phyloP scores from a whole-genome alignment of 1,140 invertebrate species.

The Archegozetes longisetosus region DNA sequence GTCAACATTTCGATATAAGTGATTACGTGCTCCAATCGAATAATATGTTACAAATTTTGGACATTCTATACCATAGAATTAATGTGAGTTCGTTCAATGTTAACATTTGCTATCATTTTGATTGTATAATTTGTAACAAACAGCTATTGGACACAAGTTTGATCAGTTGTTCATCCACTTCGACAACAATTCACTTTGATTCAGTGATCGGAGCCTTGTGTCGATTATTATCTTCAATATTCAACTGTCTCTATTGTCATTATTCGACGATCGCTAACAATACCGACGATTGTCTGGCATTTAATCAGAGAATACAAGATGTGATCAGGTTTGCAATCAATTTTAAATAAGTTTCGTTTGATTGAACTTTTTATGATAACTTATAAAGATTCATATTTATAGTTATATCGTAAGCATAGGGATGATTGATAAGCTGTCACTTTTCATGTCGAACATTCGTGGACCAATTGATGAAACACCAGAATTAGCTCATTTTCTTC shows the following conservation, averaged over 20 bases:
- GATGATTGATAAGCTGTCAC: constrained; percentile 45
- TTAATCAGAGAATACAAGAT: constrained; percentile 4
- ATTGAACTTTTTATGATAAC: constrained; percentile 8
- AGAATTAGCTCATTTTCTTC: constrained; percentile 35
- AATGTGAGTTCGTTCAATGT: constrained; percentile 36
- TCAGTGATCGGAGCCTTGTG: constrained; percentile 6
- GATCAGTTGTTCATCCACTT: neutral
- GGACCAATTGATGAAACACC: constrained; percentile 42
- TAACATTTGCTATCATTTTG: neutral
- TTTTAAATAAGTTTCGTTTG: neutral
- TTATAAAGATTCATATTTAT: too few species aligned
- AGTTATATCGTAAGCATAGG: constrained; percentile 50
- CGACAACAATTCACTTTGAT: neutral
- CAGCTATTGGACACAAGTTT: neutral
- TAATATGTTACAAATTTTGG: constrained; percentile 45
- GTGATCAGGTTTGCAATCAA: constrained; percentile 4
- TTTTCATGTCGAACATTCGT: constrained; percentile 43
- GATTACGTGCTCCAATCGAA: constrained; percentile 50
- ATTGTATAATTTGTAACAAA: neutral
- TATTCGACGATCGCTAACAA: neutral
- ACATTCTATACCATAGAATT: constrained; percentile 46
- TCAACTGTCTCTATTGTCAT: neutral
- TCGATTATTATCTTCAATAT: constrained; percentile 8
- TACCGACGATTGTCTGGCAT: neutral
- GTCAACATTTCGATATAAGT: constrained; percentile 37